Base-by-base conservation (phyloP, 1,140 invertebrate species). In the Branchinecta lindahli region DNA sequence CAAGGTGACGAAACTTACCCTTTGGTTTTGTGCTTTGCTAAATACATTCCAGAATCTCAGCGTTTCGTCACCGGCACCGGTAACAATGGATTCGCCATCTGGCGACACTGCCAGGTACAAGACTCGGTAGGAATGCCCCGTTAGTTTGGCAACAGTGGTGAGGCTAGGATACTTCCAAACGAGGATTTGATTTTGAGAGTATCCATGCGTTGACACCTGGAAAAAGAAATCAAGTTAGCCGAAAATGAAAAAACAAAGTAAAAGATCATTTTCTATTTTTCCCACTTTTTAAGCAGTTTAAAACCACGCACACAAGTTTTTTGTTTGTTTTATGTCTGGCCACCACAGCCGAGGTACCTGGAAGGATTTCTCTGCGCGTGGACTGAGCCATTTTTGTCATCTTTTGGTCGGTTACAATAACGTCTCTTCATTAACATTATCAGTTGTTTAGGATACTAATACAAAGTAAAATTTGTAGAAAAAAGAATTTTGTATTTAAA, bases 101-200 rank as follows among this genome's bases (percentile, higher is more conserved):
- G 97, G 97, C 46, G 95, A 98, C 83, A 99, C 88, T 0, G 96
- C 96, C 74, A 99, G 79, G 79, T 99, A 99, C 0, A 99, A 82
- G 7, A 99, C 97, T 73, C 97, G 83, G 78, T 94, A 97, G 33
- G 94, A 94, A 79, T 99, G 97, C 4, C 97, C 97, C 2, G 94
- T 98, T 67, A 99, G 82, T 82, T 99, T 98, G 33, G 96, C 96
- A 67, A 99, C 95, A 82, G 94, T 90, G 82, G 91, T 93, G 67
- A 99, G 81, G 72, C 92, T 93, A 0, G 97, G 97, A 81, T 99
- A 99, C 77, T 99, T 98, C 97, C 97, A 99, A 0, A 99, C 94
- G 10, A 98, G 80, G 69, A 99, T 98, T 82, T 99, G 96, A 81
- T 99, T 99, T 79, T 98, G 96, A 44, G 96, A 98, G 77, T 99